These are phyloP conservation scores for Gila robusta DNA, from an alignment of 2,797 vertebrate species.

Conservation along the genomic window DNA sequence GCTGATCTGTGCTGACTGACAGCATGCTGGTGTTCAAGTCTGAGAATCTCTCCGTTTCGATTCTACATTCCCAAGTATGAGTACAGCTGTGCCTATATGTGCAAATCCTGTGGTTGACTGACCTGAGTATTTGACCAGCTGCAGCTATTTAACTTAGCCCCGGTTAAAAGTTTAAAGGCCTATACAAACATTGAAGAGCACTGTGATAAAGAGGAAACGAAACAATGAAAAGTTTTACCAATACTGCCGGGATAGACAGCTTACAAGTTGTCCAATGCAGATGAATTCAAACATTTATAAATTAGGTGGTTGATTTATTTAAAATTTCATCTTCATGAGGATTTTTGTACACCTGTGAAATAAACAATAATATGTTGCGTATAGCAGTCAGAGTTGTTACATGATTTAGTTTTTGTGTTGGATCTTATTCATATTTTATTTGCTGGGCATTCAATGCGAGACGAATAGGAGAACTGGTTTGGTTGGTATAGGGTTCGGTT, in stretches of 20 bases:
- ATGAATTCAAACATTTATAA: not conserved
- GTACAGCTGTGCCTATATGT: not conserved
- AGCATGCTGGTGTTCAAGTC: not conserved
- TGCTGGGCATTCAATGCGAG: not conserved
- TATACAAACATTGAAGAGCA: not conserved
- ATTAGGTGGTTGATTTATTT: not conserved
- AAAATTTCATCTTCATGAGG: not conserved
- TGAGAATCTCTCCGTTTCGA: not conserved
- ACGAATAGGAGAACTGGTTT: not conserved
- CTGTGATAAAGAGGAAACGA: not conserved
- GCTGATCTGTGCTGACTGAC: not conserved
- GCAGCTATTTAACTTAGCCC: conserved; percentile 13
- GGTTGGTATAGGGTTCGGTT: not conserved
- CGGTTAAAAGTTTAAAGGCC: not conserved
- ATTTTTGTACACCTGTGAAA: not conserved
- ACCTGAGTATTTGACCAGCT: conserved; percentile 32
- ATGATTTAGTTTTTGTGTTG: not conserved
- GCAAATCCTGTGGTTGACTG: not conserved
- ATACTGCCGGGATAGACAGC: not conserved
- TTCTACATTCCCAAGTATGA: not conserved
- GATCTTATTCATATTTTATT: not conserved
- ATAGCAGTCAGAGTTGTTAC: not conserved
- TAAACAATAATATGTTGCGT: not conserved
- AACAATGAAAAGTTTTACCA: no score
- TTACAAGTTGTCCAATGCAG: not conserved